Percentiles rank a stretch among this genome's conserved stretches.
Evolutionary conservation across 2,888 invertebrate genomes (phyloP).

Genomic region (Candidula unifasciata): DNA sequence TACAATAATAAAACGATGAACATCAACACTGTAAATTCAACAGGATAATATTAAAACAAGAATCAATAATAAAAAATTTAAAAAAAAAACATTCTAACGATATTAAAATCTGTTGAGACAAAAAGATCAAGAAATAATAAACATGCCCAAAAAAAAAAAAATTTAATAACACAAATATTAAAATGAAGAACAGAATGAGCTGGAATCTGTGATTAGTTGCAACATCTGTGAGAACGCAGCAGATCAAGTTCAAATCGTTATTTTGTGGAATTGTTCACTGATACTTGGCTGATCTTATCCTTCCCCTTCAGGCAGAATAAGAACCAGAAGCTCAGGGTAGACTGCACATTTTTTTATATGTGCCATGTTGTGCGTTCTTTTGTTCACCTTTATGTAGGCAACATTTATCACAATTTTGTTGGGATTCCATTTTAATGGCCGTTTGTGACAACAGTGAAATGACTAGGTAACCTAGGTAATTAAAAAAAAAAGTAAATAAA

Average conservation of each 20-base stretch:
- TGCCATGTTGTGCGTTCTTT: not conserved
- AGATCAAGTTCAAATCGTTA: not conserved
- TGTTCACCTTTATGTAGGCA: not conserved
- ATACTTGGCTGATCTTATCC: constrained; percentile 33
- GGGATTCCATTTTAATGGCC: not conserved
- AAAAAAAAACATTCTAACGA: not conserved
- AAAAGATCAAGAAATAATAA: not conserved
- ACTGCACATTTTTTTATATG: not conserved
- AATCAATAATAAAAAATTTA: not conserved
- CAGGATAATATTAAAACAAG: not conserved
- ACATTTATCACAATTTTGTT: not conserved
- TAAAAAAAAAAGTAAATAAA: not conserved
- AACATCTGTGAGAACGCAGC: not conserved
- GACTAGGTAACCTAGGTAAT: not conserved
- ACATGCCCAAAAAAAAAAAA: not conserved
- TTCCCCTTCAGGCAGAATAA: constrained; percentile 37
- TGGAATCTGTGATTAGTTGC: not conserved
- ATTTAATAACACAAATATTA: not conserved
- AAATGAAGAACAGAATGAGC: not conserved
- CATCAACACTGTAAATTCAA: too few species aligned
- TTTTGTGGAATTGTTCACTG: not conserved
- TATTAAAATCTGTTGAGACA: not conserved
- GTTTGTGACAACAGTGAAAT: not conserved
- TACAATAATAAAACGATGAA: too few species aligned
- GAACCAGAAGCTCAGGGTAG: constrained; percentile 10